These are phyloP conservation scores for Philhelius pedissequus DNA, from an alignment of 2,888 invertebrate genomes.

Conservation along the genomic window DNA sequence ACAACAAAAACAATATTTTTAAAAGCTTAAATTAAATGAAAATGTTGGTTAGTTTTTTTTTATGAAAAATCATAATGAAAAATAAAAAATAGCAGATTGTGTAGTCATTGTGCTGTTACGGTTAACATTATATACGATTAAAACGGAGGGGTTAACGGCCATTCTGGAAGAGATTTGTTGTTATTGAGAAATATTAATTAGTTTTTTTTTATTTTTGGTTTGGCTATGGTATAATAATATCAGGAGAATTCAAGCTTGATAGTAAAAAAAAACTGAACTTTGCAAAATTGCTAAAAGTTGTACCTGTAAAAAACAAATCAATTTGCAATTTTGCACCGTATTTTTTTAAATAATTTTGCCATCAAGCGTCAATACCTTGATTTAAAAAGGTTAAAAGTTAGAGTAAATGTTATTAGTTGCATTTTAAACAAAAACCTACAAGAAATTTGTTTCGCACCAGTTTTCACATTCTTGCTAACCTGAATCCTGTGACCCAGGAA, in stretches of 20 bases:
- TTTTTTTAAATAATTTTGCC: neutral
- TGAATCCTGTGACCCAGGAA: slow-evolving; percentile 76
- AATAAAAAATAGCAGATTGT: slow-evolving; percentile 39
- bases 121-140: slow-evolving; percentile 68
- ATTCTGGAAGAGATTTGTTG: slow-evolving; percentile 66
- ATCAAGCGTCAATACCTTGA: neutral
- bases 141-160: slow-evolving; percentile 66
- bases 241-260: neutral
- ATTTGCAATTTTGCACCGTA: neutral
- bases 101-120: slow-evolving; percentile 66
- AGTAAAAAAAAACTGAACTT: neutral
- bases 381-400: slow-evolving; percentile 55
- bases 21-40: slow-evolving; percentile 46
- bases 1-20: slow-evolving; percentile 36
- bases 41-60: slow-evolving; percentile 33
- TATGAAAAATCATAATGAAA: slow-evolving; percentile 12
- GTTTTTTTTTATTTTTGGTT: slow-evolving; percentile 34
- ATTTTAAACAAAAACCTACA: slow-evolving; percentile 63
- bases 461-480: slow-evolving; percentile 73
- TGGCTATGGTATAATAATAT: slow-evolving; percentile 25
- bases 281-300: neutral
- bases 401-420: slow-evolving; percentile 67
- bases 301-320: neutral
- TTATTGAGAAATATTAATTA: slow-evolving; percentile 57
- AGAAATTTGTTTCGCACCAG: slow-evolving; percentile 54